Percentiles rank a stretch among this genome's conserved stretches.
These are phyloP conservation scores for Drosophila grimshawi DNA, from an alignment of 1,140 invertebrate species.

Conservation along the genomic window DNA sequence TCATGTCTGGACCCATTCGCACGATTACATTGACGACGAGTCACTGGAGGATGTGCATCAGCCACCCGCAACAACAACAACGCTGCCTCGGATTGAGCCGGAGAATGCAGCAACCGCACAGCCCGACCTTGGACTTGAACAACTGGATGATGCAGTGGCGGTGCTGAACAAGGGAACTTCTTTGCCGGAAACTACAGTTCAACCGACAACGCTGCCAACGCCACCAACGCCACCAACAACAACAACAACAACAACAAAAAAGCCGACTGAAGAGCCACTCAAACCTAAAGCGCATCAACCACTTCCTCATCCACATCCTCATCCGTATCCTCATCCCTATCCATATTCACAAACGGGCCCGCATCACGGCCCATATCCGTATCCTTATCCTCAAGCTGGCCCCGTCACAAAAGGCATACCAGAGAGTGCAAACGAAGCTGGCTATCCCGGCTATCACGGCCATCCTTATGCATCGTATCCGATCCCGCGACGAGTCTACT, in stretches of 20 bases:
- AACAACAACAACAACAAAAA: conserved; percentile 35
- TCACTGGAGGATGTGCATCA: conserved; percentile 37
- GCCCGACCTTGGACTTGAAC: conserved; percentile 29
- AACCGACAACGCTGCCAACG: conserved; percentile 30
- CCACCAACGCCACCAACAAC: conserved; percentile 43
- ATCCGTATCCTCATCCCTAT: conserved; percentile 8
- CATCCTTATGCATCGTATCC: conserved; percentile 13
- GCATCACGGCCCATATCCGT: not conserved
- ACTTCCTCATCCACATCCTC: not conserved
- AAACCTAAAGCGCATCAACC: conserved; percentile 1
- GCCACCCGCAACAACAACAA: conserved; percentile 37
- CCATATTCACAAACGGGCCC: not conserved
- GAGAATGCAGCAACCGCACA: conserved; percentile 13
- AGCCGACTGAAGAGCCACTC: conserved; percentile 25
- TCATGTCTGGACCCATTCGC: conserved; percentile 18
- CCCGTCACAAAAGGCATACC: not conserved
- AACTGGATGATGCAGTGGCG: conserved; percentile 37
- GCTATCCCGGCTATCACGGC: conserved; percentile 13
- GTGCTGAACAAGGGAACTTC: conserved; percentile 11
- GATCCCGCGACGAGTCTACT: conserved; percentile 22
- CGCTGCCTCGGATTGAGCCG: conserved; percentile 8
- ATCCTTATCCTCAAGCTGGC: not conserved
- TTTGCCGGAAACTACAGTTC: conserved; percentile 43
- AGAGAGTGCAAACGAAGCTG: not conserved
- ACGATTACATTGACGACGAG: conserved; percentile 38